Percentiles rank a stretch among this genome's conserved stretches.
Conservation (phyloP, 2,797 vertebrate genomes). For the Macropodus opercularis region DNA sequence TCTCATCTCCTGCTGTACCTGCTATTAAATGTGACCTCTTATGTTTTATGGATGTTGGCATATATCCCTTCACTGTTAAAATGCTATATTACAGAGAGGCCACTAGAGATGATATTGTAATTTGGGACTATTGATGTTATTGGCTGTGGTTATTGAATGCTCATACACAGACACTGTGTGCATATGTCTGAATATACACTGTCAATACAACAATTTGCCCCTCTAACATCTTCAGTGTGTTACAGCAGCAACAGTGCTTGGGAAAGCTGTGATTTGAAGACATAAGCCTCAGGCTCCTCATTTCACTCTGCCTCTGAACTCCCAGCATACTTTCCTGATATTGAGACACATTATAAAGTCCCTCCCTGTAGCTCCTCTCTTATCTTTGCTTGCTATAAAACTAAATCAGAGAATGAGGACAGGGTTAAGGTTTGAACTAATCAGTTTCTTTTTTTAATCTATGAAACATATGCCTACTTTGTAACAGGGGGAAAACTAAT, state of each 20-base stretch:
- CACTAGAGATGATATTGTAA: conserved; percentile 42
- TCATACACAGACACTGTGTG: conserved; percentile 8
- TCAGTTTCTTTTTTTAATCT: conserved; percentile 71
- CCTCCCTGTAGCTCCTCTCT: conserved; percentile 70
- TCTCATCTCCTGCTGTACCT: conserved; percentile 72
- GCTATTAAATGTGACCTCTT: conserved; percentile 82
- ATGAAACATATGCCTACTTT: conserved; percentile 77
- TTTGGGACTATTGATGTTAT: conserved; percentile 37
- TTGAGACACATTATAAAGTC: conserved; percentile 70
- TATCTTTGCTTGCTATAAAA: conserved; percentile 72
- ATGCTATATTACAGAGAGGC: conserved; percentile 55
- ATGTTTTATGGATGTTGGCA: conserved; percentile 83
- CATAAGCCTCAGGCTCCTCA: conserved; percentile 71
- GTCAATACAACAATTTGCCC: conserved; percentile 49
- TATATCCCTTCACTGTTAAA: conserved; percentile 62
- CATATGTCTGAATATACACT: conserved; percentile 31
- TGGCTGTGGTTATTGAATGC: conserved; percentile 33
- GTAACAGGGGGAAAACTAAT: conserved; percentile 78
- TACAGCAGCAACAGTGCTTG: conserved; percentile 57
- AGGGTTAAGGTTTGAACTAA: conserved; percentile 73
- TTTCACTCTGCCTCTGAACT: conserved; percentile 71
- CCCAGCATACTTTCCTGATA: conserved; percentile 69
- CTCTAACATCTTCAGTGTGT: conserved; percentile 51
- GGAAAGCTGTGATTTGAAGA: conserved; percentile 73
- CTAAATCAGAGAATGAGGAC: conserved; percentile 74